A percentile compares a stretch with the other conserved stretches of the same genome.
Conservation (phyloP, 2,113 vertebrate genomes). For the Gavialis gangeticus region DNA sequence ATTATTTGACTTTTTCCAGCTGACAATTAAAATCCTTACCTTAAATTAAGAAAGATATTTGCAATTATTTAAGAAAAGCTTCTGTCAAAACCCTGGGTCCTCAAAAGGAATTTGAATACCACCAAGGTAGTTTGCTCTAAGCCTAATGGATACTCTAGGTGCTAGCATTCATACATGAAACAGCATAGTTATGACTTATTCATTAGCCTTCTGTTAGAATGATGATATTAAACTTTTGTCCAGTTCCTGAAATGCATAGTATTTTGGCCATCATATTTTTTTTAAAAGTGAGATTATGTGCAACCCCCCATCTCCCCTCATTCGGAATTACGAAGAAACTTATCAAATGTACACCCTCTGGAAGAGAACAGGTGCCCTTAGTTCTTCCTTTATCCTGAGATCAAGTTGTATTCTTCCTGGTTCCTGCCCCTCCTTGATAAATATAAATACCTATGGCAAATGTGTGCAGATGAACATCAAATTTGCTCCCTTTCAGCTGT, state of each 20-base stretch:
- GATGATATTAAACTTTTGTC: not conserved
- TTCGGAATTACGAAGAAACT: too few relatives aligned
- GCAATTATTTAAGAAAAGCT: not conserved
- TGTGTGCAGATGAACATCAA: not conserved
- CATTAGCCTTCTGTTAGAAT: not conserved
- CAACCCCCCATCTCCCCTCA: too few relatives aligned
- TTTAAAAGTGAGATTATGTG: rapidly evolving
- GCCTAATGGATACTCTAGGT: not conserved
- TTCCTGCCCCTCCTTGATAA: not conserved
- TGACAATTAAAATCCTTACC: not conserved
- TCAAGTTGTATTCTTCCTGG: not conserved
- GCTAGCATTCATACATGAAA: not conserved
- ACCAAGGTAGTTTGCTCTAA: not conserved
- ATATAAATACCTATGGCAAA: not conserved
- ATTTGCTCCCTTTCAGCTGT: not conserved
- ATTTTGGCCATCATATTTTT: not conserved
- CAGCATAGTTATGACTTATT: not conserved
- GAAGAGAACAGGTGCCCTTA: not conserved
- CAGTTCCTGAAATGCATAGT: not conserved
- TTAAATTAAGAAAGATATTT: not conserved
- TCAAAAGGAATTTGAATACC: not conserved
- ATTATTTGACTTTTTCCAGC: not conserved
- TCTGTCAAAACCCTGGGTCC: not conserved
- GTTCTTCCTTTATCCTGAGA: not conserved
- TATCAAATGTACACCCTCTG: not conserved